Evolutionary conservation across 2,113 vertebrate species (phyloP), one percentile per base, ranked within the genome.

Genomic region (Laticauda colubrina): DNA sequence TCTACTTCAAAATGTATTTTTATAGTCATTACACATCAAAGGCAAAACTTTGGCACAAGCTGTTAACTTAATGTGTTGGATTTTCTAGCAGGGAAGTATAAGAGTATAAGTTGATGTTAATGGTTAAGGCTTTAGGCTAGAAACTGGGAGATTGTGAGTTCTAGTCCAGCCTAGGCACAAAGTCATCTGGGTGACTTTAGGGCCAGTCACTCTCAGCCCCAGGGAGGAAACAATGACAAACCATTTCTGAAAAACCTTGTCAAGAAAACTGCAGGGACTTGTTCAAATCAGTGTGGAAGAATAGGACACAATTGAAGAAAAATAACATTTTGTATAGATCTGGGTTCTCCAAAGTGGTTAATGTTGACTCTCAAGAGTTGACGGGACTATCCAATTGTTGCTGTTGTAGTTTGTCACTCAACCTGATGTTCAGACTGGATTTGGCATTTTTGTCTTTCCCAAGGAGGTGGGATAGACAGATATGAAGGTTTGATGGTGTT

Each of bases 1-100:
- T 59, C 56, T 91, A 90, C 96, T 95, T 89, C 90, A 92, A 56
- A 95, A 94, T 93, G 89, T 92, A 92, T 85, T 4, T 9, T 88
- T 29, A 86, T 20, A 53, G 39, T 53, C 26, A 56, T 14, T 14
- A 43, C 18, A 53, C 29, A 18, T 43, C 4, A 53, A 53, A 34
- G 18, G 59, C 18, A 34, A 23, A 85, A 81, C 34, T 92, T n/a
- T 61, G 91, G 7, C 18, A 23, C n/a, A 55, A 57, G 54, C 1
- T 5, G 21, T n/a, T 21, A 39, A 14, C 8, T 64, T 90, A 14
- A 20, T 90, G 34, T 7, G 6, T 2, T 14, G 21, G 14, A 8
- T 56, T 85, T 20, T 57, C 7, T 59, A n/a, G 55, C 51, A 18
- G 6, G 34, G 39, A 21, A 81, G 9, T 6, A 69, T n/a, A 4